Evolutionary conservation across 2,113 vertebrate species (phyloP).

Genomic region (Strix aluco): DNA sequence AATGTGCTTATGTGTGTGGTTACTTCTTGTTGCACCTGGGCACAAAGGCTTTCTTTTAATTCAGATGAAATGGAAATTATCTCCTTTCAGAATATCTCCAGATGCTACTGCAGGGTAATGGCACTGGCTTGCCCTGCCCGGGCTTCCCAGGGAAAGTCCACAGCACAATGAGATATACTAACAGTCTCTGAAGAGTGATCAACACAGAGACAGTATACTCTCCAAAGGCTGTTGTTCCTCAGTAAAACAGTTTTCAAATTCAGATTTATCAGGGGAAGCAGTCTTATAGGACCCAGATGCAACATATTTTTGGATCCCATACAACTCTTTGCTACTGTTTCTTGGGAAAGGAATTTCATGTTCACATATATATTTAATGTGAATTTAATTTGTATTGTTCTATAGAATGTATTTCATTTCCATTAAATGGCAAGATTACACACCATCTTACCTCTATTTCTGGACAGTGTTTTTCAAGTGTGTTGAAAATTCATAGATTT

Average conservation of each 20-base stretch:
- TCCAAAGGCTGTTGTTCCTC: background rate
- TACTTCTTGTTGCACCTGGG: background rate
- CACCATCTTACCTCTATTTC: background rate
- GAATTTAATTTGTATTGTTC: background rate
- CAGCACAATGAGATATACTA: background rate
- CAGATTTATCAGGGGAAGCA: background rate
- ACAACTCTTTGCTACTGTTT: background rate
- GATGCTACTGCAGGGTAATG: background rate
- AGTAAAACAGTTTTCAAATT: background rate
- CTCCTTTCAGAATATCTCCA: background rate
- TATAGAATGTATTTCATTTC: background rate
- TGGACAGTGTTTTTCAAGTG: background rate
- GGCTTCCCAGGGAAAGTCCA: background rate
- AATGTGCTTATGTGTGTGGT: fast-evolving
- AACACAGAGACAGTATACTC: background rate
- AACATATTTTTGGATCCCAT: background rate
- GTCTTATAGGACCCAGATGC: background rate
- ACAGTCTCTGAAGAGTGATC: background rate
- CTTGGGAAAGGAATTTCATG: background rate
- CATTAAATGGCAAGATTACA: background rate
- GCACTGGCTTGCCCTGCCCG: background rate
- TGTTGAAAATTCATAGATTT: conserved; percentile 10
- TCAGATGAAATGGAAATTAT: background rate
- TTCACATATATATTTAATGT: background rate
- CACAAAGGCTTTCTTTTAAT: background rate